phyloP scores from a whole-genome alignment of 2,113 vertebrate species.

The Atrichornis clamosus region DNA sequence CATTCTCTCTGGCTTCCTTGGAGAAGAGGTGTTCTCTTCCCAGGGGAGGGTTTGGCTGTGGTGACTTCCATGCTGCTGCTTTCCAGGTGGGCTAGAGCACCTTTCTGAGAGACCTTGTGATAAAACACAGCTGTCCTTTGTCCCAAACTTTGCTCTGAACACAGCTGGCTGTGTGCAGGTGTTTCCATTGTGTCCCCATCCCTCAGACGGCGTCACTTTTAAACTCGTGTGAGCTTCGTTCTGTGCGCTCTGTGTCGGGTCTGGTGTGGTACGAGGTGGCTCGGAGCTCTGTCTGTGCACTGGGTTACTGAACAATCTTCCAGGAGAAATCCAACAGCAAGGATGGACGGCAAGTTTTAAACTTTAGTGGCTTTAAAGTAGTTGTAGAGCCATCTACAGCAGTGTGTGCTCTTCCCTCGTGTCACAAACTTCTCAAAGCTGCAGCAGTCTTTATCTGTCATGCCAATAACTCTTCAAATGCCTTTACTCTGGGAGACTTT shows the following conservation, averaged over 20 bases:
- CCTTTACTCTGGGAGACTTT: neutral
- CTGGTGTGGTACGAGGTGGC: neutral
- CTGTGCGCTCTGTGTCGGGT: neutral
- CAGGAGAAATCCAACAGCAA: neutral
- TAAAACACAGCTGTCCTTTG: neutral
- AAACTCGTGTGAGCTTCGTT: neutral
- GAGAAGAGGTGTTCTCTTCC: neutral
- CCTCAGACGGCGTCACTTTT: neutral
- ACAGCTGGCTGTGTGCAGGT: neutral
- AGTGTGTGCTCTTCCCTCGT: neutral
- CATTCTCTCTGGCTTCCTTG: neutral
- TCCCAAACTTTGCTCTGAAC: neutral
- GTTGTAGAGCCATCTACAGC: neutral
- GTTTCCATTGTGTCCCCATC: neutral
- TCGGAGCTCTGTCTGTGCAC: neutral
- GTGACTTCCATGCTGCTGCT: neutral
- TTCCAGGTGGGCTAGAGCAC: neutral
- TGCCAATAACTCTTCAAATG: neutral
- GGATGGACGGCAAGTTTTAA: neutral
- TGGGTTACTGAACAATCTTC: neutral
- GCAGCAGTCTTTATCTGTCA: neutral
- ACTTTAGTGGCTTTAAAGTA: neutral
- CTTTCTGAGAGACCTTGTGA: neutral
- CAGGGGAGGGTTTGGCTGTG: neutral
- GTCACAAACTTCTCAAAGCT: neutral